These are phyloP conservation scores for Aldrovandia affinis DNA, from an alignment of 2,797 vertebrate genomes.

Conservation along the genomic window DNA sequence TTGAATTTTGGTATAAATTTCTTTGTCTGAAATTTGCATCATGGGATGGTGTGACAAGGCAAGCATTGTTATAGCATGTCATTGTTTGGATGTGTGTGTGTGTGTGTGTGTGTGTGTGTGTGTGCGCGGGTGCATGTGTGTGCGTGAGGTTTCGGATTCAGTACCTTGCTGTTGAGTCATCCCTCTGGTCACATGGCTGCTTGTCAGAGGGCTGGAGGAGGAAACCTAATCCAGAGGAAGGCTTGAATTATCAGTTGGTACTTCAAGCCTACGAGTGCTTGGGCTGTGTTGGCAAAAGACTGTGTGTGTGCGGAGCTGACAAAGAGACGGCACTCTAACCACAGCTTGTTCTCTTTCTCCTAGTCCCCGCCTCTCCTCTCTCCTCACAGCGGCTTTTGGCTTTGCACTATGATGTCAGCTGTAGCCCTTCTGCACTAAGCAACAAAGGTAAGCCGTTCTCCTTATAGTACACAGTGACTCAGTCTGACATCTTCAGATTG, in stretches of 20 bases:
- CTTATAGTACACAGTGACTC: background rate
- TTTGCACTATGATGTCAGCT: slow-evolving; percentile 73
- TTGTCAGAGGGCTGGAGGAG: slow-evolving; percentile 72
- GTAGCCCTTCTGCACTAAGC: slow-evolving; percentile 73
- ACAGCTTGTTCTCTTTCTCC: slow-evolving; percentile 60
- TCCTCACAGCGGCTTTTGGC: slow-evolving; percentile 66
- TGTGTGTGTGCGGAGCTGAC: background rate
- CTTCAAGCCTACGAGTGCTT: slow-evolving; percentile 49
- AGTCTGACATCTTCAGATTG: background rate
- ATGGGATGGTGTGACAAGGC: background rate
- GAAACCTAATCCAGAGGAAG: slow-evolving; percentile 75
- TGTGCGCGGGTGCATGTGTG: slow-evolving; percentile 16
- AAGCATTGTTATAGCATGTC: background rate
- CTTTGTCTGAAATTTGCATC: no score
- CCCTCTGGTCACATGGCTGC: slow-evolving; percentile 74
- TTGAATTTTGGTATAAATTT: no score
- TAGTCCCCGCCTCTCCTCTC: slow-evolving; percentile 28
- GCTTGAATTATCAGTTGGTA: slow-evolving; percentile 66
- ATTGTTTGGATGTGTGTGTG: slow-evolving; percentile 19
- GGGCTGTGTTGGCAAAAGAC: background rate
- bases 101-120: background rate
- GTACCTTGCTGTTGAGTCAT: slow-evolving; percentile 59
- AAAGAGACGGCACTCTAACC: slow-evolving; percentile 24
- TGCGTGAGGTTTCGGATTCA: slow-evolving; percentile 63
- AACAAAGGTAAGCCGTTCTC: slow-evolving; percentile 66